Base-by-base conservation (phyloP, 2,888 invertebrate genomes). In the Andricus quercusramuli region DNA sequence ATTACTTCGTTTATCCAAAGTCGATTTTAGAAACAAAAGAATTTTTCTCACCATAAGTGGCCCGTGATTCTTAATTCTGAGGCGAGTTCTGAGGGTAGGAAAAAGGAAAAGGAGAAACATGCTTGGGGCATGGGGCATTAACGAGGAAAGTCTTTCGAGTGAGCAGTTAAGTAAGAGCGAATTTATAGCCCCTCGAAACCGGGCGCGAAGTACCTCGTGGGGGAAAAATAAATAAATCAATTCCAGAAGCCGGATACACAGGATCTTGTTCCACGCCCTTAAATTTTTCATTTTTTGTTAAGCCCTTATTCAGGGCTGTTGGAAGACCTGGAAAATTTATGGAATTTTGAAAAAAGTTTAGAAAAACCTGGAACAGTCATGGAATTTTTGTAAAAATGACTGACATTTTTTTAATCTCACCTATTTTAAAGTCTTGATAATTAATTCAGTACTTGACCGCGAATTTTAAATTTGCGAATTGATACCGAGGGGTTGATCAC, bases 131-230 rank as follows among this genome's bases (percentile, higher is more conserved):
- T 77, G 76, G 78, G 79, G 85, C 86, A 85, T 86, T 87, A 87
- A 87, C 87, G 86, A 87, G 86, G 86, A 85, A 87, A 87, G 87
- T 86, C 87, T 87, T 87, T 82, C 86, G 77, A 81, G 80, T 85
- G 25, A 68, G 22, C 68, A 84, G 86, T 85, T 87, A 85, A 85
- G 83, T 87, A 86, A 68, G 47, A 82, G 85, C 77, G 67, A 82
- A 87, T 87, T 87, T 87, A 87, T 87, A 82, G 85, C 84, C 80
- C 66, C 76, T 79, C 81, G 83, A 84, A 87, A 86, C 86, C 85
- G 82, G 87, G 85, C 87, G 85, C 84, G 82, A 86, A 62, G 37
- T 29, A 76, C 56, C 37, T 37, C 15, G n/a, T 11, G 22, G n/a
- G 8, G 41, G 17, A 76, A 76, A 37, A 76, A 76, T 13, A 59